Evolutionary conservation across 2,888 invertebrate genomes (phyloP), one percentile per base, ranked within the genome.

Genomic region (Liposcelis brunnea): DNA sequence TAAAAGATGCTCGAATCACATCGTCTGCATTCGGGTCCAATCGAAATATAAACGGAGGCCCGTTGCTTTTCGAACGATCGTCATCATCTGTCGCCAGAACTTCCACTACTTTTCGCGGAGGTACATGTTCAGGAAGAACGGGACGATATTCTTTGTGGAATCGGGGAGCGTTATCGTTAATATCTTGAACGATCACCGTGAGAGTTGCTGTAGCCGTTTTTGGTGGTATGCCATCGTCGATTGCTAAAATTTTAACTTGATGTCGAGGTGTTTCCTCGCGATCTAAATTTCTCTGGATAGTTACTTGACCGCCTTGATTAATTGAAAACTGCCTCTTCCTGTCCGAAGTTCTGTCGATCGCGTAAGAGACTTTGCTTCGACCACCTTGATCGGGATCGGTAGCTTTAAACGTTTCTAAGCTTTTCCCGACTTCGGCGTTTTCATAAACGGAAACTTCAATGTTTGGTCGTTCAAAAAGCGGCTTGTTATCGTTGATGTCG

Each of bases 401-500:
- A 2, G 95, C 95, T 60, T 83, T 83, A 66, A 97, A 97, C 14
- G 85, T 86, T 63, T 93, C 91, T 54, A 97, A 67, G 52, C 79
- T 80, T 53, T 86, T 87, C 18, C 91, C 93, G 45, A 89, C 80
- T 59, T 82, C 80, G 2, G 90, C 87, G 61, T 94, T 90, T 65
- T 97, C 95, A 58, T 79, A 81, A 1, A 91, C 87, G 11, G 81
- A 80, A 3, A 84, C 84, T 67, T 89, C 91, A 55, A 94, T 90
- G 61, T 91, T 90, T 40, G 93, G 86, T 51, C 82, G 75, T 58
- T 93, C 90, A 61, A 90, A 94, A 58, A 84, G 83, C 4, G 95
- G 95, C 62, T 89, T 87, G 70, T 95, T 95, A 71, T 97, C 95
- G 68, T 97, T 97, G 55, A 87, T 87, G 62, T 97, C 97, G 49